Evolutionary conservation across 2,113 vertebrate species (phyloP), one percentile per base, ranked within the genome.

Genomic region (Dipodomys spectabilis): DNA sequence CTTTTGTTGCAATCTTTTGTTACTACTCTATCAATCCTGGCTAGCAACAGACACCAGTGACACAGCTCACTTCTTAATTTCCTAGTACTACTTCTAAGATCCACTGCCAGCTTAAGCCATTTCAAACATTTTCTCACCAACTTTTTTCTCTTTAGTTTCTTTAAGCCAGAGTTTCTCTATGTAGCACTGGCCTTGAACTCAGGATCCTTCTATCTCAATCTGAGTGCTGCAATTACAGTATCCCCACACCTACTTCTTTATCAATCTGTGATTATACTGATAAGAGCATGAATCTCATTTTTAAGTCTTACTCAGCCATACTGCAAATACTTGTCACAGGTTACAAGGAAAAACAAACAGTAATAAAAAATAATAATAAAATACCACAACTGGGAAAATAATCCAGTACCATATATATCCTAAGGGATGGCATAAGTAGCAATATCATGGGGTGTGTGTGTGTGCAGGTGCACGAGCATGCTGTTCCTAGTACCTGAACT

Each of bases 271-370:
- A 65, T 7, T 75, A 62, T 8, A 75, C 45, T 35, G 57, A 16
- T 22, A 15, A 39, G 25, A 49, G 27, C 57, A 7, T 35, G 39
- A 13, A 49, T 71, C 35, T 84, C 39, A 75, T 18, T 2, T 12
- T 83, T 30, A 77, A 73, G 39, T 69, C 67, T 74, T 69, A 90
- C 13, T 18, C 39, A 71, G 78, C 35, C n/a, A 93, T 18, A 39
- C 35, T 79, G 27, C 83, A 84, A 91, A 88, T 18, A 23, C 53
- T 73, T 86, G 45, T 25, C 32, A 30, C 44, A 78, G 15, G 20
- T 79, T 67, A 83, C 32, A 39, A 82, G 49, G 28, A 89, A 20
- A 90, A 86, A 77, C 19, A 87, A 83, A 82, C 45, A 67, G 90
- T 72, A 57, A 16, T 57, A 4, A 57, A 57, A 57, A 44, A 20